Evolutionary conservation across 2,888 invertebrate genomes (phyloP).

Genomic region (Neoscelio sp.): DNA sequence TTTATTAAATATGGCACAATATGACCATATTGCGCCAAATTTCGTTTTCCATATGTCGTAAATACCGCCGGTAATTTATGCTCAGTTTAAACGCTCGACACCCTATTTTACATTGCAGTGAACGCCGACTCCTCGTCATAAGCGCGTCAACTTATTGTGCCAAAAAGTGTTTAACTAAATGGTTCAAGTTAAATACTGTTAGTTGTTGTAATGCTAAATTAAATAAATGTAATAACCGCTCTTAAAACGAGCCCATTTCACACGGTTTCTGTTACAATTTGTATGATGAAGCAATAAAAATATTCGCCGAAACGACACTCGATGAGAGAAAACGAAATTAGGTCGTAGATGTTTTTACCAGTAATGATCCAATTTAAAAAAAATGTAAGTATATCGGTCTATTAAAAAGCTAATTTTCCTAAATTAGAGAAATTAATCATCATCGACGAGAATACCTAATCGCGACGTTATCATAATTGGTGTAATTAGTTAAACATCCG

Average conservation of each 20-base stretch:
- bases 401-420: not conserved
- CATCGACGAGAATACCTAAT: constrained; percentile 19
- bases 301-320: constrained; percentile 14
- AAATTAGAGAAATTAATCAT: not conserved
- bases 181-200: constrained; percentile 39
- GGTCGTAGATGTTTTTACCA: not conserved
- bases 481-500: constrained; percentile 58
- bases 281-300: constrained; percentile 30
- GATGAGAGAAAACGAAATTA: not conserved
- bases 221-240: constrained; percentile 54
- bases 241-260: constrained; percentile 39
- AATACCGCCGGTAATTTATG: constrained; percentile 74
- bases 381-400: no score
- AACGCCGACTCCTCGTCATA: constrained; percentile 61
- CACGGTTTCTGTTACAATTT: constrained; percentile 27
- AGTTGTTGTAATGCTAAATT: constrained; percentile 48
- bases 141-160: constrained; percentile 45
- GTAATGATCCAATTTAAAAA: no score
- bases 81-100: constrained; percentile 78
- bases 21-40: constrained; percentile 73
- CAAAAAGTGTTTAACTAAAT: constrained; percentile 50
- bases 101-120: constrained; percentile 70
- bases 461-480: constrained; percentile 51
- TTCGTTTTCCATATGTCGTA: constrained; percentile 74
- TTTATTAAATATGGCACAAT: constrained; percentile 49